These are phyloP conservation scores for Actinopyga echinites DNA, from an alignment of 53 echinoderm and acorn worm species.

Conservation along the genomic window DNA sequence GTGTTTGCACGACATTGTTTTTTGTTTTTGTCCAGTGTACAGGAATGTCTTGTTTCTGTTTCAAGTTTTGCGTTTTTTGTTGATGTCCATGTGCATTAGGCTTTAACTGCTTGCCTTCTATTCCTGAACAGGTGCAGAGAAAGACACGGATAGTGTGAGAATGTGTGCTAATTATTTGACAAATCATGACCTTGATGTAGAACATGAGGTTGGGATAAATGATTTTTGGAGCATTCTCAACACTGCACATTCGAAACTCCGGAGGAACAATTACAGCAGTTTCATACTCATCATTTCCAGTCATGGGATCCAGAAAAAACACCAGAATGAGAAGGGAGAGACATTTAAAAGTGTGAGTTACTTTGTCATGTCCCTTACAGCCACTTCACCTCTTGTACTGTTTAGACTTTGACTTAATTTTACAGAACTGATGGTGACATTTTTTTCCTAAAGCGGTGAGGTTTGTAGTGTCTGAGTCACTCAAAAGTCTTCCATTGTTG, in stretches of 20 bases:
- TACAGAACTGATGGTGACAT: no score
- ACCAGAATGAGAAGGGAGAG: neutral
- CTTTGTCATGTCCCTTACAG: neutral
- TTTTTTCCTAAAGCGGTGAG: no score
- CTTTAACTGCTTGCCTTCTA: no score
- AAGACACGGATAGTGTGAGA: neutral
- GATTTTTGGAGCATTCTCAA: conserved; percentile 39
- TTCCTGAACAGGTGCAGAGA: conserved; percentile 25
- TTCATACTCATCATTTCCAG: conserved; percentile 70
- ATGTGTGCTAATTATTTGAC: neutral
- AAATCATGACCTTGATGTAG: conserved; percentile 13
- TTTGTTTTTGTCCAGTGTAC: no score
- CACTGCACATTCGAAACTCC: conserved; percentile 7
- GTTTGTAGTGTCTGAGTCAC: no score
- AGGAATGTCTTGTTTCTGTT: no score
- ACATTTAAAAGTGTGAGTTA: conserved; percentile 17
- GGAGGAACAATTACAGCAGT: conserved; percentile 15
- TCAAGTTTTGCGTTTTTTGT: no score
- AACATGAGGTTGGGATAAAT: conserved; percentile 48
- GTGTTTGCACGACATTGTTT: no score
- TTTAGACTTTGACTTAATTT: no score
- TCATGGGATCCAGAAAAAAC: conserved; percentile 63
- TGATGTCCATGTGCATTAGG: no score
- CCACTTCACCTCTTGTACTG: no score
- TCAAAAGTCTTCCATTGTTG: no score